phyloP scores from a whole-genome alignment of 1,140 invertebrate species.

The Meteorus sp. region DNA sequence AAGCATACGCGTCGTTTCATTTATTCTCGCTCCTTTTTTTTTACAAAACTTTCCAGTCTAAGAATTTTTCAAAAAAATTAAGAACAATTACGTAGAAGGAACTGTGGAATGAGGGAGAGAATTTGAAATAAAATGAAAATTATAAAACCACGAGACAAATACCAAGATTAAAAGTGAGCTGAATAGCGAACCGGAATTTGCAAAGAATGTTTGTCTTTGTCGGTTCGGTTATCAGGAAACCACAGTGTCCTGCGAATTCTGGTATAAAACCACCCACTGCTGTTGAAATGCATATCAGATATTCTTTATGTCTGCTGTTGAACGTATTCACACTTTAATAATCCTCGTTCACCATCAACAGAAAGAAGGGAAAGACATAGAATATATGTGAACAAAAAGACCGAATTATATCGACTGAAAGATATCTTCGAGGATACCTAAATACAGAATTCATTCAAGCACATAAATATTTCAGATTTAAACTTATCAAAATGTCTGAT shows the following conservation, averaged over 20 bases:
- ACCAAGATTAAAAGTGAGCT: background rate
- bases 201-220: conserved; percentile 27
- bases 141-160: background rate
- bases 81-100: too few species aligned
- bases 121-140: background rate
- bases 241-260: conserved; percentile 27
- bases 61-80: too few species aligned
- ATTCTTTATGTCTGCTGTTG: conserved; percentile 10
- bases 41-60: too few species aligned
- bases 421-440: background rate
- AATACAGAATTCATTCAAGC: conserved; percentile 6
- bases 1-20: too few species aligned
- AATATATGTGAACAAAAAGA: background rate
- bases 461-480: too few species aligned
- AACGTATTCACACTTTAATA: background rate
- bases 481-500: conserved; percentile 27
- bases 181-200: conserved; percentile 19
- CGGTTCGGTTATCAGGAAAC: conserved; percentile 25
- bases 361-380: too few species aligned
- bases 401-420: background rate
- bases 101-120: too few species aligned
- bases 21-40: too few species aligned
- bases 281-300: conserved; percentile 14
- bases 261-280: conserved; percentile 28
- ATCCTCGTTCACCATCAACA: too few species aligned